phyloP scores from a whole-genome alignment of 1,140 invertebrate species.

The Lutraria rhynchaena region DNA sequence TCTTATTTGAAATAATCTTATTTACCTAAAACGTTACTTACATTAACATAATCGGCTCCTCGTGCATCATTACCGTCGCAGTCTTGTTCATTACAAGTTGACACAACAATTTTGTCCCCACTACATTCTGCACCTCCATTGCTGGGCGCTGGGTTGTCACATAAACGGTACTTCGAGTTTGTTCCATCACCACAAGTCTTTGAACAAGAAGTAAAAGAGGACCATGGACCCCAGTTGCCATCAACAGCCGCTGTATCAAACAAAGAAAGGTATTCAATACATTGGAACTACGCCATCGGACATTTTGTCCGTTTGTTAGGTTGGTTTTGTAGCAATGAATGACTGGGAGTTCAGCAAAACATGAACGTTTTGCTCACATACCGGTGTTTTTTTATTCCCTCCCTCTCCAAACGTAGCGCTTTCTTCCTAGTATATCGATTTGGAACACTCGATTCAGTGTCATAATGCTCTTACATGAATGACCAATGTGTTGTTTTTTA shows the following conservation, averaged over 20 bases:
- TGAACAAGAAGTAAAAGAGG: conserved; percentile 65
- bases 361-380: too few species aligned
- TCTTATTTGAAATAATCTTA: neutral
- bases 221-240: conserved; percentile 74
- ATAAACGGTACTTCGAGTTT: conserved; percentile 64
- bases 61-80: neutral
- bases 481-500: neutral
- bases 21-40: neutral
- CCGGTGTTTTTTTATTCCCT: too few species aligned
- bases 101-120: conserved; percentile 25
- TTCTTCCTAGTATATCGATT: too few species aligned
- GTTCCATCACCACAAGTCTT: conserved; percentile 72
- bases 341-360: too few species aligned
- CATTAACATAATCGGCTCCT: neutral
- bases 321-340: too few species aligned
- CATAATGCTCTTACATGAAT: too few species aligned
- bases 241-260: conserved; percentile 64
- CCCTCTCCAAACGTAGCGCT: too few species aligned
- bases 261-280: too few species aligned
- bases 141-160: conserved; percentile 70
- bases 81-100: neutral
- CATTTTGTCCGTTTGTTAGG: too few species aligned
- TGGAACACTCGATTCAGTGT: too few species aligned
- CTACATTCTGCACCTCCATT: conserved; percentile 69
- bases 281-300: too few species aligned